A percentile compares a stretch with the other conserved stretches of the same genome.
These are phyloP conservation scores for Helicoverpa zea DNA, from an alignment of 1,140 invertebrate genomes.

Conservation along the genomic window DNA sequence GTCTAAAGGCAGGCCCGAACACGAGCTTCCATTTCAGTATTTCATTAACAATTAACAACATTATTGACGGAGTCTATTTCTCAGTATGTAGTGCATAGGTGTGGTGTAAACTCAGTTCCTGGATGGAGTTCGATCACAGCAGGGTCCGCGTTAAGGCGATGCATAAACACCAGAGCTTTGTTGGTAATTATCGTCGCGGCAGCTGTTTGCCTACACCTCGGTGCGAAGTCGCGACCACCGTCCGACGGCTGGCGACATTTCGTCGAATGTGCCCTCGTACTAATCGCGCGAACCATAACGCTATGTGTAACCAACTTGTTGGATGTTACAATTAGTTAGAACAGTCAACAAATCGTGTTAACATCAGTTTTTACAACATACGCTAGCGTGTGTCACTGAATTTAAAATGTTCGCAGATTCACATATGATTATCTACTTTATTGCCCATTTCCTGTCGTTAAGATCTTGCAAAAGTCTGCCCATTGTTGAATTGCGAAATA, in stretches of 20 bases:
- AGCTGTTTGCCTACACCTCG: constrained; percentile 80
- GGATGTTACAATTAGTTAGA: constrained; percentile 62
- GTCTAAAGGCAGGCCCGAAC: not conserved
- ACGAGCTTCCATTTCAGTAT: constrained; percentile 6
- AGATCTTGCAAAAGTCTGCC: not conserved
- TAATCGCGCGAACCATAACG: constrained; percentile 64
- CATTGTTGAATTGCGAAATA: constrained; percentile 3
- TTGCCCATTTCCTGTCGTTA: constrained; percentile 19
- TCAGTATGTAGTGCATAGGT: constrained; percentile 48
- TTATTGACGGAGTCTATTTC: constrained; percentile 51
- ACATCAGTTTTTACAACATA: constrained; percentile 35
- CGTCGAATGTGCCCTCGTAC: constrained; percentile 72
- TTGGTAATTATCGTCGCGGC: constrained; percentile 81
- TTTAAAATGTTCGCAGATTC: constrained; percentile 38
- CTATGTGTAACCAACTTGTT: constrained; percentile 63
- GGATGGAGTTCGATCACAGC: constrained; percentile 53
- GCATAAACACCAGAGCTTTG: constrained; percentile 77
- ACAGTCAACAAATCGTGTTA: constrained; percentile 56
- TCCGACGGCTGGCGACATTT: constrained; percentile 74
- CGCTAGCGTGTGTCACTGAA: constrained; percentile 37
- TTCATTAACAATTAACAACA: constrained; percentile 33
- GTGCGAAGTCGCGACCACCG: constrained; percentile 84
- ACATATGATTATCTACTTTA: constrained; percentile 39
- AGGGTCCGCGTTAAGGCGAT: constrained; percentile 67
- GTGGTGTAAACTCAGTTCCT: constrained; percentile 55